These are phyloP conservation scores for Entomyzon cyanotis DNA, from an alignment of 2,113 vertebrate species.

Conservation along the genomic window DNA sequence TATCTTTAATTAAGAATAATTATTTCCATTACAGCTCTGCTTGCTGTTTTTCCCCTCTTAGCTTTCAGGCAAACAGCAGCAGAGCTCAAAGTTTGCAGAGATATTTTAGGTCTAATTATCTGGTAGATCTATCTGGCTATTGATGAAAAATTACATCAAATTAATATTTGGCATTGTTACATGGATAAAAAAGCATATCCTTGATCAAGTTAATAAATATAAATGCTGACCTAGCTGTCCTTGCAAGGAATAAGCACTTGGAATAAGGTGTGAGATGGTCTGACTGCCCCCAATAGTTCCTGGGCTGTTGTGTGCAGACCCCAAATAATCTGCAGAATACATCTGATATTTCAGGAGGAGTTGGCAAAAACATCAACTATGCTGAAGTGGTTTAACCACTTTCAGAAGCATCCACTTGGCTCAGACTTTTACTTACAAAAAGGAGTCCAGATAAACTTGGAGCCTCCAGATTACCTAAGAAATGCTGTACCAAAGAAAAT, in stretches of 20 bases:
- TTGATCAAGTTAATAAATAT: not conserved
- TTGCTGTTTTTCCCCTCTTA: not conserved
- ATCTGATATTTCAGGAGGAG: not conserved
- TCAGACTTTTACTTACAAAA: not conserved
- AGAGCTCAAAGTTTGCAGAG: not conserved
- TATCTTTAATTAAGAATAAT: not conserved
- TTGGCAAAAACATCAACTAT: not conserved
- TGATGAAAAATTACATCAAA: not conserved
- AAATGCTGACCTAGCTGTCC: not conserved
- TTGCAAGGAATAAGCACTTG: not conserved
- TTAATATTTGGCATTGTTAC: not conserved
- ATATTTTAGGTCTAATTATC: not conserved
- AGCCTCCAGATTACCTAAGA: not conserved
- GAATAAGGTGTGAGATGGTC: not conserved
- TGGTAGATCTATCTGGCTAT: not conserved
- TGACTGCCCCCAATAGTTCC: not conserved
- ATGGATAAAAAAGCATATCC: not conserved
- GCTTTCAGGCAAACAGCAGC: not conserved
- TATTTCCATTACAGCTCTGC: not conserved
- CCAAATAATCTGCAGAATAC: not conserved
- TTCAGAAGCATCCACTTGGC: not conserved
- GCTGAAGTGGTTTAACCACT: not conserved
- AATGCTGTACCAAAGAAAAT: fast-evolving
- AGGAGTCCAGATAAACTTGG: not conserved
- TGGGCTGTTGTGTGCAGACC: not conserved